phyloP scores from a whole-genome alignment of 2,888 invertebrate genomes.

The Ypsolopha sequella region DNA sequence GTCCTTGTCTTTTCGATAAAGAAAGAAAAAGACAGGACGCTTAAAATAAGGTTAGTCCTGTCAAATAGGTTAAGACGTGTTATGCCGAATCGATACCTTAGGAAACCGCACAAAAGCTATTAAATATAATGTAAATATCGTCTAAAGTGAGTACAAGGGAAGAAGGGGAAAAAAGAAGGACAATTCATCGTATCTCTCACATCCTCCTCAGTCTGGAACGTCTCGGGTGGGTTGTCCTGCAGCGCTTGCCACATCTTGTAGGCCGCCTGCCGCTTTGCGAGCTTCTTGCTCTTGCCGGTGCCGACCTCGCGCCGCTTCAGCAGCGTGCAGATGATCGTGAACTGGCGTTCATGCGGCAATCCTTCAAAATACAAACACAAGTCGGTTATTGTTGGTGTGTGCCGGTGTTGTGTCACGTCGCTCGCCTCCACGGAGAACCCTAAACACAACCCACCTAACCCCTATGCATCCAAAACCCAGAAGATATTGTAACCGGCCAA shows the following conservation, averaged over 20 bases:
- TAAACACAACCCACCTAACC: no score
- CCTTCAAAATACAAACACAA: conserved; percentile 38
- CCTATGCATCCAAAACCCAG: no score
- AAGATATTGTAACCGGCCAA: no score
- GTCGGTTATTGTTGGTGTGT: no score
- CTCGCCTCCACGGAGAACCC: background rate
- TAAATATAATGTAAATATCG: background rate
- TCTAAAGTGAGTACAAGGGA: no score
- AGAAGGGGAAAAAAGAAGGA: background rate
- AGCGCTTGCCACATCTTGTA: conserved; percentile 92
- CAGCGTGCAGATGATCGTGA: conserved; percentile 92
- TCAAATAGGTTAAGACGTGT: no score
- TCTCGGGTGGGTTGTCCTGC: conserved; percentile 81
- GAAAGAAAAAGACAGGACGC: no score
- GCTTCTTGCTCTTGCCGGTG: conserved; percentile 94
- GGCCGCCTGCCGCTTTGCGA: conserved; percentile 96
- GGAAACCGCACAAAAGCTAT: background rate
- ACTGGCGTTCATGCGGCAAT: conserved; percentile 93
- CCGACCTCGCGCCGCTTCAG: conserved; percentile 88
- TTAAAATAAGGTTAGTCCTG: no score
- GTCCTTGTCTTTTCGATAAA: no score
- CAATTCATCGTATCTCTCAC: conserved; percentile 30
- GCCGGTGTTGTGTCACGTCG: background rate
- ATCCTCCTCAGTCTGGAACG: conserved; percentile 77
- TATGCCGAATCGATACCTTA: no score